phyloP scores from a whole-genome alignment of 1,140 invertebrate species.

The Cyphomyrmex costatus region DNA sequence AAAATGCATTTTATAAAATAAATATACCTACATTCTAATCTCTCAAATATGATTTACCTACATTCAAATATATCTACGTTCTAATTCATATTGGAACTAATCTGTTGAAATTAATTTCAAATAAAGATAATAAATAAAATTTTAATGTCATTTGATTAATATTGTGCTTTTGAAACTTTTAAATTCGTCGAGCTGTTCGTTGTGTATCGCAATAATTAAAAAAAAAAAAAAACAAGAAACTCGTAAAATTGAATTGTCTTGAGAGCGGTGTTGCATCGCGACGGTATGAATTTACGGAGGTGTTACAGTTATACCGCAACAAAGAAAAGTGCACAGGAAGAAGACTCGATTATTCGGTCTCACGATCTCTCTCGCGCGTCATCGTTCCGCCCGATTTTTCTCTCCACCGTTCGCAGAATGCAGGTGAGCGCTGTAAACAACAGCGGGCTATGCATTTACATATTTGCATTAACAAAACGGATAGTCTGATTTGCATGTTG shows the following conservation, averaged over 20 bases:
- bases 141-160: conserved; percentile 25
- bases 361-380: conserved; percentile 67
- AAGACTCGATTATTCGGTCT: conserved; percentile 74
- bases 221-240: conserved; percentile 34
- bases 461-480: conserved; percentile 77
- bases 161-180: conserved; percentile 26
- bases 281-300: conserved; percentile 55
- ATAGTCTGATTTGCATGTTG: conserved; percentile 76
- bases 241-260: conserved; percentile 61
- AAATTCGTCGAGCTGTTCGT: conserved; percentile 9
- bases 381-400: conserved; percentile 71
- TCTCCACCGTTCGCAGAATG: conserved; percentile 55
- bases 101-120: not conserved
- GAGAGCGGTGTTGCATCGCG: conserved; percentile 24
- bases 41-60: not conserved
- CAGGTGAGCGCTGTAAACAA: conserved; percentile 71
- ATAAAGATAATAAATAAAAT: not conserved
- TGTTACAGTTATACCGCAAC: conserved; percentile 66
- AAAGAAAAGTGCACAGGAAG: conserved; percentile 56
- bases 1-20: not conserved
- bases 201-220: conserved; percentile 25
- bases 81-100: not conserved
- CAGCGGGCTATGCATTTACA: conserved; percentile 67
- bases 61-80: not conserved
- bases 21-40: not conserved